Conservation (phyloP, 2,888 invertebrate species). For the Eucriotettix oculatus region DNA sequence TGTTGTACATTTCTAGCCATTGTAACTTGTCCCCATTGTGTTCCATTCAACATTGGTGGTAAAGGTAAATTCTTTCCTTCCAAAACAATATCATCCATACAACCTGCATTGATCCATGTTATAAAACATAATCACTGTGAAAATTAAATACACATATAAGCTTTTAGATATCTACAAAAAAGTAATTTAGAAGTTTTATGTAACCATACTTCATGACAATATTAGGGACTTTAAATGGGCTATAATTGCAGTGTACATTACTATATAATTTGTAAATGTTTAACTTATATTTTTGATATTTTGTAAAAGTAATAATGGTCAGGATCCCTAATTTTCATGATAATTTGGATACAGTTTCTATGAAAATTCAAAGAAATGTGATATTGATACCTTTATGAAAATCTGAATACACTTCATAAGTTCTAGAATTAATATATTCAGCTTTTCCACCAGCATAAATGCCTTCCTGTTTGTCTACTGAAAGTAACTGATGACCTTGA, state of each 20-base stretch:
- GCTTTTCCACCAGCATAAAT: constrained; percentile 34
- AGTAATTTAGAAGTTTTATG: too few relatives aligned
- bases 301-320: too few relatives aligned
- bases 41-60: constrained; percentile 28
- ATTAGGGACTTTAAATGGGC: too few relatives aligned
- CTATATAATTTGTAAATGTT: too few relatives aligned
- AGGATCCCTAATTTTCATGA: too few relatives aligned
- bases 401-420: constrained; percentile 30
- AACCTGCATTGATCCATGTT: constrained; percentile 22
- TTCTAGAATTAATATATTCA: constrained; percentile 29
- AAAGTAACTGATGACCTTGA: constrained; percentile 28
- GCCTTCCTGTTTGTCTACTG: constrained; percentile 30
- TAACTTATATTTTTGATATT: too few relatives aligned
- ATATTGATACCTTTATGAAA: constrained; percentile 24
- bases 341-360: too few relatives aligned
- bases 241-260: too few relatives aligned
- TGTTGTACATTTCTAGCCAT: constrained; percentile 29
- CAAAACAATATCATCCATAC: constrained; percentile 37
- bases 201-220: too few relatives aligned
- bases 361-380: too few relatives aligned
- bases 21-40: constrained; percentile 30
- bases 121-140: too few relatives aligned
- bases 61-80: constrained; percentile 37
- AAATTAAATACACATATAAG: neutral
- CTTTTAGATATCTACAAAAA: neutral